Evolutionary conservation across 2,888 invertebrate genomes (phyloP).

Genomic region (Tachina fera): DNA sequence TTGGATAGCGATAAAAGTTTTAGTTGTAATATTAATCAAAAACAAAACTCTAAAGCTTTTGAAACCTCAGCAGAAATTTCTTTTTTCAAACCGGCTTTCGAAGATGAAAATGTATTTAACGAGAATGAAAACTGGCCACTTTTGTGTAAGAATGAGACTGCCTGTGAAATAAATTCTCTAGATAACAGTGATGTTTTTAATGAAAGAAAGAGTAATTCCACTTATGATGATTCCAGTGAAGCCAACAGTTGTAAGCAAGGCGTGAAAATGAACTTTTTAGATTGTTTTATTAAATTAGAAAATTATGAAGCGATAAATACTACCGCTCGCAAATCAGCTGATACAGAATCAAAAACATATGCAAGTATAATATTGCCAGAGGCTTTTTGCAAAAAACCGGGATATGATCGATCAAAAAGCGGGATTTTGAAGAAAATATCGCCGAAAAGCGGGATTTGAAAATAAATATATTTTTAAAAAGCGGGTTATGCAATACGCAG

Average conservation of each 20-base stretch:
- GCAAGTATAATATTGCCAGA: too few relatives aligned
- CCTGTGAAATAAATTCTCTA: background rate
- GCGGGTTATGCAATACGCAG: too few relatives aligned
- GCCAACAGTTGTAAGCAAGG: background rate
- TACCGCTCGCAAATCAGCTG: background rate
- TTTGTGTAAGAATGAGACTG: background rate
- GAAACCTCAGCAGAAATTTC: background rate
- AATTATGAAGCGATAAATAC: background rate
- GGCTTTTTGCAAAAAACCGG: too few relatives aligned
- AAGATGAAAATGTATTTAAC: slow-evolving; percentile 21
- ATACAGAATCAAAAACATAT: background rate
- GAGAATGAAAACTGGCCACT: slow-evolving; percentile 42
- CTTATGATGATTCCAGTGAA: slow-evolving; percentile 1
- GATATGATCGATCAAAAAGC: too few relatives aligned
- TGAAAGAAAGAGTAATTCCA: background rate
- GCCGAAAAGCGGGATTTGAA: too few relatives aligned
- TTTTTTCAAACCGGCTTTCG: slow-evolving; percentile 15
- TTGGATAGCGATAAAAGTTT: background rate
- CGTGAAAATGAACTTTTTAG: slow-evolving; percentile 30
- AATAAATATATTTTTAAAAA: too few relatives aligned
- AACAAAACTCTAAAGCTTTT: background rate
- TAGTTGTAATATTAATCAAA: background rate
- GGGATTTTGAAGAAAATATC: too few relatives aligned
- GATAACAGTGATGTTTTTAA: background rate
- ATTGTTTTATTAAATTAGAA: slow-evolving; percentile 52